Evolutionary conservation across 2,888 invertebrate species (phyloP), one percentile per base, ranked within the genome.

Genomic region (Campoplex nolae): DNA sequence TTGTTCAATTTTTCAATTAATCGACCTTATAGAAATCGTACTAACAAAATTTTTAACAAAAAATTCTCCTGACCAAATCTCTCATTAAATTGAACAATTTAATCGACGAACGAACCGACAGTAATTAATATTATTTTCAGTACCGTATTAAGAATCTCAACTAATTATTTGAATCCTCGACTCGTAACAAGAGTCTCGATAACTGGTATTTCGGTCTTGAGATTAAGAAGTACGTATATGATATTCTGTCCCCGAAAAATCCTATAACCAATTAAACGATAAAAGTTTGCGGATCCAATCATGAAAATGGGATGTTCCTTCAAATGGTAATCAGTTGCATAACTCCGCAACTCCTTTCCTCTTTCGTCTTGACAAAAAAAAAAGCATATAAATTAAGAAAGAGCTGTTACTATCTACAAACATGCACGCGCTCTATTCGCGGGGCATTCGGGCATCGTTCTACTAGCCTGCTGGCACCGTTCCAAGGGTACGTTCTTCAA

Each of bases 401-500:
- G 54, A 65, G 32, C 65, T 23, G 18, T 35, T 42, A 32, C 54
- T 67, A 82, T 82, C 65, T 67, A 54, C 67, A 28, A 54, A 67
- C 48, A 81, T 74, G 54, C 74, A 45, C 42, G 48, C 74, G 42
- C 62, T 13, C 48, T 32, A 42, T 58, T 48, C 32, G 28, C 48
- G 42, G 51, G 28, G 68, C 75, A 65, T 77, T 71, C 70, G 38
- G 38, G 70, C 58, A 68, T 83, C 82, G 78, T 74, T 62, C 70
- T 62, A 58, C 85, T 74, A 78, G 80, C 80, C 83, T 73, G 74
- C 85, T 89, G 90, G 89, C 89, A 80, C 76, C 83, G 56, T 81
- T 88, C 90, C 89, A 89, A 90, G 86, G 84, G 42, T 75, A 89
- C 88, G 79, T 89, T 89, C 84, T 85, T 90, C 89, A 89, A 90